Conservation (phyloP, 2,888 invertebrate species). For the Pteria penguin region DNA sequence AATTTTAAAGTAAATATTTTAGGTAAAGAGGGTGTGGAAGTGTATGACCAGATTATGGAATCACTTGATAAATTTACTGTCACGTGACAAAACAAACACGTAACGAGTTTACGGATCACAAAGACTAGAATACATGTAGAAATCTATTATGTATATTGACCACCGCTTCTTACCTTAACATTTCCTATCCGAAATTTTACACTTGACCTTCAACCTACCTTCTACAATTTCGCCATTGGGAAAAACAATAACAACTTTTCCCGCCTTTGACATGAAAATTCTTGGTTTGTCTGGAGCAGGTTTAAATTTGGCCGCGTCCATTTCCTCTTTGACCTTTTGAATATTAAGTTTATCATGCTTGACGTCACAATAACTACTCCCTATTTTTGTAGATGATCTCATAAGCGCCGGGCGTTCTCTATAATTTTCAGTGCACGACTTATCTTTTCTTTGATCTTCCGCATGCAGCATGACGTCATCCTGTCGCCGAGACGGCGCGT, state of each 20-base stretch:
- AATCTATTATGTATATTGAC: too few species aligned
- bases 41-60: too few species aligned
- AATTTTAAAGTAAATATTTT: too few species aligned
- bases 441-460: background rate
- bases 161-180: too few species aligned
- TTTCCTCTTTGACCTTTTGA: conserved; percentile 31
- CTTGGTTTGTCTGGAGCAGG: conserved; percentile 69
- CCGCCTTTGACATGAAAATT: conserved; percentile 75
- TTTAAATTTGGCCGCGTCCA: conserved; percentile 54
- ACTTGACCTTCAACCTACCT: conserved; percentile 66
- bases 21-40: too few species aligned
- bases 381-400: conserved; percentile 10
- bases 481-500: background rate
- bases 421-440: background rate
- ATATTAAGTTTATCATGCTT: conserved; percentile 25
- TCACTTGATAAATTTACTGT: too few species aligned
- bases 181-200: too few species aligned
- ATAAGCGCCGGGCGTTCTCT: background rate
- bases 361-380: conserved; percentile 14
- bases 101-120: too few species aligned
- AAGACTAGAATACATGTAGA: too few species aligned
- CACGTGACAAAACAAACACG: too few species aligned
- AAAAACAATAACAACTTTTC: conserved; percentile 74
- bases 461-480: background rate
- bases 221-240: conserved; percentile 75